phyloP scores from a whole-genome alignment of 1,140 invertebrate species.

The Thalassaphorura encarpata region DNA sequence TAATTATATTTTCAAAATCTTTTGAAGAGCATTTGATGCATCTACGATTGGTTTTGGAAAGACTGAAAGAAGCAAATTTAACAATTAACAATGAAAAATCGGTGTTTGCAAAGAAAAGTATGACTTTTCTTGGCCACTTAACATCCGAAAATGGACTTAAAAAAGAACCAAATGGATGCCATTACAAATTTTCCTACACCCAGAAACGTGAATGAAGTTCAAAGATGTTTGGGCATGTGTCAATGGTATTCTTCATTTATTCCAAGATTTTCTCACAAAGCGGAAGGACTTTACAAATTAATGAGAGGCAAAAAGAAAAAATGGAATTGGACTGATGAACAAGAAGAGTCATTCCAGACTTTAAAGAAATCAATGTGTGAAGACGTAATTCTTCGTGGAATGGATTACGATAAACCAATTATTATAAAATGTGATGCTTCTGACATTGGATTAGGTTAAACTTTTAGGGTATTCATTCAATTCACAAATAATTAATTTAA shows the following conservation, averaged over 20 bases:
- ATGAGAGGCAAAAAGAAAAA: constrained; percentile 1
- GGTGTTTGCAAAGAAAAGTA: constrained; percentile 36
- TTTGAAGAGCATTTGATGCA: constrained; percentile 39
- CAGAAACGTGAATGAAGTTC: constrained; percentile 19
- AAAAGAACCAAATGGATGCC: constrained; percentile 34
- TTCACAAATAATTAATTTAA: too few species aligned
- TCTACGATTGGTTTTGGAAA: constrained; percentile 36
- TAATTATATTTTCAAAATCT: constrained; percentile 38
- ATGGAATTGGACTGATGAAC: constrained; percentile 14
- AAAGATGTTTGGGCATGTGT: constrained; percentile 34
- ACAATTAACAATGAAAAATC: constrained; percentile 41
- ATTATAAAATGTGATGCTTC: too few species aligned
- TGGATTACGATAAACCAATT: too few species aligned
- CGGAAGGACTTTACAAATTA: constrained; percentile 25
- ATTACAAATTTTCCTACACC: constrained; percentile 30
- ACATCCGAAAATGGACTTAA: constrained; percentile 34
- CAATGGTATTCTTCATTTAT: constrained; percentile 30
- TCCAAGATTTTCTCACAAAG: constrained; percentile 21
- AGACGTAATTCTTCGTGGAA: too few species aligned
- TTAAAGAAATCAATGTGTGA: too few species aligned
- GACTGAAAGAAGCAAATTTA: constrained; percentile 36
- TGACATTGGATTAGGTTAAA: too few species aligned
- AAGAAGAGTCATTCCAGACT: constrained; percentile 25
- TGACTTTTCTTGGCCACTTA: constrained; percentile 38
- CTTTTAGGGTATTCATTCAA: too few species aligned